Conservation (phyloP, 2,888 invertebrate species). For the Nebria salina region DNA sequence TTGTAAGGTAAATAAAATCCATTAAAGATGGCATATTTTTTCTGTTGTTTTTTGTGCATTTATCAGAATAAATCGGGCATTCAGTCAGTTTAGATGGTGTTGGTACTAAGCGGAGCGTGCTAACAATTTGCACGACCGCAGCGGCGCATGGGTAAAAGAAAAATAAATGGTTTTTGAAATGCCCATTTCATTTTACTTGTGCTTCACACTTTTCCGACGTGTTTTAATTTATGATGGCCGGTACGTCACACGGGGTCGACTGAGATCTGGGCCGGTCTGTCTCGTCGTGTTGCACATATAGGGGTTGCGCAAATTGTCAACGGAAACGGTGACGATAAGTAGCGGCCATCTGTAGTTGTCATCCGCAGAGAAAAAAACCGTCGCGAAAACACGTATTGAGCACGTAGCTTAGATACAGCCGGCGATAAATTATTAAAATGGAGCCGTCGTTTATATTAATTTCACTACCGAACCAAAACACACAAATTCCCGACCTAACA, state of each 20-base stretch:
- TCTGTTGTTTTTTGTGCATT: not conserved
- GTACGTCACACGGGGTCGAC: conserved; percentile 28
- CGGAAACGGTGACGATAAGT: conserved; percentile 45
- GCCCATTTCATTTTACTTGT: conserved; percentile 43
- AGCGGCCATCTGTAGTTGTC: conserved; percentile 45
- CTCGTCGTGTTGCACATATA: conserved; percentile 31
- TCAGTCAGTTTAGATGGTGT: not conserved
- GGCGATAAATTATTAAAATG: conserved; percentile 45
- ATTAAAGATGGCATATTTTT: not conserved
- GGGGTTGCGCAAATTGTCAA: conserved; percentile 38
- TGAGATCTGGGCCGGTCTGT: not conserved
- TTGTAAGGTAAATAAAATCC: not conserved
- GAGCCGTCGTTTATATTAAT: conserved; percentile 44
- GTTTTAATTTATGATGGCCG: conserved; percentile 40
- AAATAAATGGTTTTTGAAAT: conserved; percentile 45
- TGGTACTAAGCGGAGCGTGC: not conserved
- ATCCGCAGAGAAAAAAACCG: conserved; percentile 41
- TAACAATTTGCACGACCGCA: not conserved
- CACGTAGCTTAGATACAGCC: conserved; percentile 45
- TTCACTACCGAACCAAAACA: conserved; percentile 26
- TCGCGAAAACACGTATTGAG: conserved; percentile 46
- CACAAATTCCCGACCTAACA: not conserved
- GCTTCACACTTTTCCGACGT: conserved; percentile 45
- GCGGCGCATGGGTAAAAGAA: conserved; percentile 5
- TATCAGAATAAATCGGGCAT: conserved; percentile 6